Evolutionary conservation across 2,797 vertebrate genomes (phyloP).

Genomic region (Sciurus vulgaris): DNA sequence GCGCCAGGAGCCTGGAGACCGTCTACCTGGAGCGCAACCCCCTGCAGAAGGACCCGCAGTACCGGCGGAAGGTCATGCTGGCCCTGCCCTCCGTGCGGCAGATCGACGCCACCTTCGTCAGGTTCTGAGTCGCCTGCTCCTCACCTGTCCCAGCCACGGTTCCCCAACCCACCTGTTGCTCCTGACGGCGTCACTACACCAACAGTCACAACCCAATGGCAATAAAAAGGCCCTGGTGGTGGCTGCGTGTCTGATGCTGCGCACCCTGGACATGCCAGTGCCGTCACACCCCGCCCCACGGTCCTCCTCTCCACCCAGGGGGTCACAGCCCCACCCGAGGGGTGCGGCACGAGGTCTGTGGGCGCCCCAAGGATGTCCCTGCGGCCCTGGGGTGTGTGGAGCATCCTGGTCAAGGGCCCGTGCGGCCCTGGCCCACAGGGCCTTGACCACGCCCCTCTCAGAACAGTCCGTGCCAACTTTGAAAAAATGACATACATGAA

Average conservation of each 20-base stretch:
- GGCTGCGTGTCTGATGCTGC: constrained; percentile 76
- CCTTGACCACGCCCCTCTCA: neutral
- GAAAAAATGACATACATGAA: neutral
- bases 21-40: constrained; percentile 98
- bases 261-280: constrained; percentile 77
- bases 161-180: constrained; percentile 82
- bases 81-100: constrained; percentile 96
- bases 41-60: constrained; percentile 98
- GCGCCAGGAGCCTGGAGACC: constrained; percentile 95
- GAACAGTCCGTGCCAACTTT: neutral
- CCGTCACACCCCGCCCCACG: constrained; percentile 83
- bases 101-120: constrained; percentile 98
- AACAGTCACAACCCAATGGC: constrained; percentile 79
- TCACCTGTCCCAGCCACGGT: constrained; percentile 66
- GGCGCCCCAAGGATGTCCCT: too few relatives aligned
- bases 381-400: neutral
- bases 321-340: too few relatives aligned
- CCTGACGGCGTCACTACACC: constrained; percentile 79
- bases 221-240: constrained; percentile 82
- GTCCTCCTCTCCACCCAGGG: constrained; percentile 7
- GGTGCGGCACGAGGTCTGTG: rapidly evolving
- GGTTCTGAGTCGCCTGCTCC: constrained; percentile 91
- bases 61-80: constrained; percentile 98
- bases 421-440: neutral
- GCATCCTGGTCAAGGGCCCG: neutral